A percentile compares a stretch with the other conserved stretches of the same genome.
Evolutionary conservation across 1,140 invertebrate genomes (phyloP).

Genomic region (Cydia pomonella): DNA sequence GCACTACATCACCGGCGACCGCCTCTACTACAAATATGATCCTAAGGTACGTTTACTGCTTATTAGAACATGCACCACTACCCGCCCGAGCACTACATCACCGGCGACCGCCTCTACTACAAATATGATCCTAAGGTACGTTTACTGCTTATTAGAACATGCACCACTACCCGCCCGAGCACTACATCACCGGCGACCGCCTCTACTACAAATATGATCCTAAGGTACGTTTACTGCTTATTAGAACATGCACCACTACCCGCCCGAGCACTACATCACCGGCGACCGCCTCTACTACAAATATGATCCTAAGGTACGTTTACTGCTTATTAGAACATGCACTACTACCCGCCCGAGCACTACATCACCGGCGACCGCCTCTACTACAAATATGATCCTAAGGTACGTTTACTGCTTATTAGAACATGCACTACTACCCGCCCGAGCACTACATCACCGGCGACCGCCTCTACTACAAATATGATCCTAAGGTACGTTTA

Average conservation of each 20-base stretch:
- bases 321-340: too few relatives aligned
- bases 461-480: constrained; percentile 88
- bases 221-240: too few relatives aligned
- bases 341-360: constrained; percentile 88
- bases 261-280: constrained; percentile 88
- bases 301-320: constrained; percentile 89
- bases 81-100: constrained; percentile 89
- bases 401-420: too few relatives aligned
- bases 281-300: constrained; percentile 88
- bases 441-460: constrained; percentile 90
- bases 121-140: constrained; percentile 90
- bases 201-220: constrained; percentile 91
- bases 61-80: constrained; percentile 92
- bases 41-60: too few relatives aligned
- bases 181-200: constrained; percentile 89
- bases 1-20: constrained; percentile 89
- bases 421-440: constrained; percentile 91
- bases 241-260: constrained; percentile 91
- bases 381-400: constrained; percentile 90
- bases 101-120: constrained; percentile 86
- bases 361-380: constrained; percentile 89
- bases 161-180: constrained; percentile 88
- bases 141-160: too few relatives aligned
- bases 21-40: constrained; percentile 90
- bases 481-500: constrained; percentile 88